Percentiles rank a stretch among this genome's conserved stretches.
Conservation (phyloP, 2,888 invertebrate species). For the Meliscaeva auricollis region DNA sequence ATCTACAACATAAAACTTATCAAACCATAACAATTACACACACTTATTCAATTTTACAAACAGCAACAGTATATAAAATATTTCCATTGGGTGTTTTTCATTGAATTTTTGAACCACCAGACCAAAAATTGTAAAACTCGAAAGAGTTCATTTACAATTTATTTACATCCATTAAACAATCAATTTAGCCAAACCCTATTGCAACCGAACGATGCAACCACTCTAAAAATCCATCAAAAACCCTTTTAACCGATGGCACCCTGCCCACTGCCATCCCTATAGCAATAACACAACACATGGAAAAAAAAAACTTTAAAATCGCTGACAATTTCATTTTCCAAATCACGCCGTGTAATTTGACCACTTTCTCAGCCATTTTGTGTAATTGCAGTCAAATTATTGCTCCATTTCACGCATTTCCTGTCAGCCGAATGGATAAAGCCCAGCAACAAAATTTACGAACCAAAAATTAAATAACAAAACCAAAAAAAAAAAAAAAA, state of each 20-base stretch:
- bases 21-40: too few relatives aligned
- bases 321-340: constrained; percentile 43
- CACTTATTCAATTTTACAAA: too few relatives aligned
- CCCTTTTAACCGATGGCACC: background rate
- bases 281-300: background rate
- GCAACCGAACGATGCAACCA: constrained; percentile 14
- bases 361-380: constrained; percentile 49
- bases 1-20: too few relatives aligned
- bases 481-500: constrained; percentile 33
- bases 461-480: too few relatives aligned
- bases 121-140: constrained; percentile 3
- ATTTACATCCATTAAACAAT: constrained; percentile 55
- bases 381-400: constrained; percentile 67
- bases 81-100: too few relatives aligned
- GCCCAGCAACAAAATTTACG: constrained; percentile 28
- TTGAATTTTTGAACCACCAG: constrained; percentile 5
- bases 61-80: too few relatives aligned
- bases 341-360: constrained; percentile 40
- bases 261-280: background rate
- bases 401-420: constrained; percentile 57
- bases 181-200: constrained; percentile 45
- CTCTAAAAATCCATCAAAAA: background rate
- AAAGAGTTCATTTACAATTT: constrained; percentile 31
- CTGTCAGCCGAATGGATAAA: constrained; percentile 8
- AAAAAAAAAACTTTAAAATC: constrained; percentile 10